Evolutionary conservation across 35 echinoderm and acorn worm species (phyloP), one percentile per base, ranked within the genome.

Genomic region (Lytechinus pictus): DNA sequence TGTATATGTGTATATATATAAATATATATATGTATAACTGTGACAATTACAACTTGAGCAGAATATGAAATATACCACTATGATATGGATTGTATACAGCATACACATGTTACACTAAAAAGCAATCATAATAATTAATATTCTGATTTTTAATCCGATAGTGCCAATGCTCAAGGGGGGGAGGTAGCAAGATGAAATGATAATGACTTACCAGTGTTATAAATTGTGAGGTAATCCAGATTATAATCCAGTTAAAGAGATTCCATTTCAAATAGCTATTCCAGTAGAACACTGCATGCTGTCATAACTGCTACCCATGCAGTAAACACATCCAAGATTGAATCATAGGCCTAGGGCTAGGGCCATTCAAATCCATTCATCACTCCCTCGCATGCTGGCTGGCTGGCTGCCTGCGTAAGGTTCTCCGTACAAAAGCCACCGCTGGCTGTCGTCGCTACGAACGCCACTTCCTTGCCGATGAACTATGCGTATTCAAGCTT

Each of bases 401-500:
- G 12, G 16, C 66, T 16, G 4, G 66, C 66, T 72, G 14, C 16
- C 60, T n/a, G 66, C 66, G 66, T 79, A 79, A 71, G 61, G 24
- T 21, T 21, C 61, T 21, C 19, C 66, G 66, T 79, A 79, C 16
- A 79, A 79, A 79, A 79, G 66, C 66, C 66, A 10, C 66, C 66
- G 66, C n/a, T 24, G 66, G 66, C 66, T 24, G 9, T 24, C 66
- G 66, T 79, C 66, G 66, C 66, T 79, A 79, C 66, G 66, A 79
- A 79, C 66, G 66, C 66, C 21, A 79, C 66, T 79, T 79, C 66
- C 66, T 79, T 79, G n/a, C 66, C 66, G 66, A 79, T 79, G 66
- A 79, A 79, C 66, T 79, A 79, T 79, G 66, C 66, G 66, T 79
- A 79, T 79, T 79, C n/a, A 79, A 14, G 66, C 16, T 79, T n/a